phyloP scores from a whole-genome alignment of 2,888 invertebrate species.

The Punctoribates punctum region DNA sequence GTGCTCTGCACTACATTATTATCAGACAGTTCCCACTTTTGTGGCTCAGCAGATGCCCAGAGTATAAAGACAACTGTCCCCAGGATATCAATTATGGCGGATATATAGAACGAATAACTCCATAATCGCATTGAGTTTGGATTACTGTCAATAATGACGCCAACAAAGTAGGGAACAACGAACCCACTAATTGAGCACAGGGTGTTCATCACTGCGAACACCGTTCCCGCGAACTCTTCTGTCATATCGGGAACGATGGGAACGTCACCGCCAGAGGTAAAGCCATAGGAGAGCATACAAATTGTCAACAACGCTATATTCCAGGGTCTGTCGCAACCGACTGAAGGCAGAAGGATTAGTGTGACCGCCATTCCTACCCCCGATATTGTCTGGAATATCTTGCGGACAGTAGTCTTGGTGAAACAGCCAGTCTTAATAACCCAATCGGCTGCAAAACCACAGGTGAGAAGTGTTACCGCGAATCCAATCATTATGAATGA shows the following conservation, averaged over 20 bases:
- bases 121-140: constrained; percentile 38
- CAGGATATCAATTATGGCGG: constrained; percentile 33
- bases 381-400: constrained; percentile 37
- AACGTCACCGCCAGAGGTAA: constrained; percentile 40
- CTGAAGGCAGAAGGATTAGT: constrained; percentile 15
- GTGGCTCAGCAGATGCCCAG: constrained; percentile 29
- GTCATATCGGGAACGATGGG: constrained; percentile 40
- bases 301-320: constrained; percentile 27
- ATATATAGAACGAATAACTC: constrained; percentile 34
- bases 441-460: constrained; percentile 35
- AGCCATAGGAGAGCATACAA: constrained; percentile 40
- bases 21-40: constrained; percentile 38
- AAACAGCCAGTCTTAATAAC: not conserved
- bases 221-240: constrained; percentile 37
- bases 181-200: constrained; percentile 28
- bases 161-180: constrained; percentile 41
- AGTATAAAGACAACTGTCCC: constrained; percentile 36
- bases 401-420: constrained; percentile 24
- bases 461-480: constrained; percentile 33
- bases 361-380: constrained; percentile 9
- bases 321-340: constrained; percentile 13
- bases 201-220: constrained; percentile 41
- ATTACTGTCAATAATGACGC: constrained; percentile 35
- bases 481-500: constrained; percentile 39
- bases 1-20: too few species aligned